These are phyloP conservation scores for crab-eating macaque (Macaca fascicularis) DNA, from an alignment of 2,113 vertebrate species.

Conservation along the genomic window T2T-MFA8v1.1 NC_088390.1:76280001-76280500, in stretches of 20 bases:
- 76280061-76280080: not conserved
- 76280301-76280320: not conserved
- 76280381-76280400: not conserved
- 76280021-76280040: not conserved
- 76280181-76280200: not conserved
- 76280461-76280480: not conserved
- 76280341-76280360: not conserved
- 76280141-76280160: not conserved
- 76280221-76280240: not conserved
- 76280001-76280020: not conserved
- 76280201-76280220: not conserved
- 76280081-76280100: not conserved
- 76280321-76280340: not conserved
- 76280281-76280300: not conserved
- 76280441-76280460: not conserved
- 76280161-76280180: not conserved
- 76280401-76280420: not conserved
- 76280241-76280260: not conserved
- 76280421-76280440: not conserved
- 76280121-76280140: not conserved
- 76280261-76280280: not conserved
- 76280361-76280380: not conserved
- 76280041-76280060: not conserved
- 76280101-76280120: not conserved
- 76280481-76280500: not conserved